phyloP scores from a whole-genome alignment of 1,140 invertebrate species.

The Drosophila serrata region DNA sequence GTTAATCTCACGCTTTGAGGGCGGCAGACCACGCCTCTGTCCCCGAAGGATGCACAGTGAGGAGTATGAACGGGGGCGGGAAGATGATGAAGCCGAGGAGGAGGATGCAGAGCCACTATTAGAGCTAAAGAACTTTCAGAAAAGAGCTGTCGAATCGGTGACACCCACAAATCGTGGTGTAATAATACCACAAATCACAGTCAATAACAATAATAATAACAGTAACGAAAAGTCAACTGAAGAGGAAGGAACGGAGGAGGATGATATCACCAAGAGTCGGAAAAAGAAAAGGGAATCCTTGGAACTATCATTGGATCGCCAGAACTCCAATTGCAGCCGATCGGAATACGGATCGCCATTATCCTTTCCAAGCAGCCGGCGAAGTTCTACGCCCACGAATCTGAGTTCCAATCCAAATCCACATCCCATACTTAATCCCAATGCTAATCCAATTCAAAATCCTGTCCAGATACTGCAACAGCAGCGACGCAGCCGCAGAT shows the following conservation, averaged over 20 bases:
- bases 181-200: slow-evolving; percentile 63
- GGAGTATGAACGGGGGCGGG: slow-evolving; percentile 41
- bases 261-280: background rate
- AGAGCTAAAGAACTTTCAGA: slow-evolving; percentile 1
- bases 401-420: slow-evolving; percentile 1
- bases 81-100: background rate
- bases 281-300: slow-evolving; percentile 11
- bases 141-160: slow-evolving; percentile 12
- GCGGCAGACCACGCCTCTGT: slow-evolving; percentile 59
- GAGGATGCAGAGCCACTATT: slow-evolving; percentile 4
- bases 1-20: slow-evolving; percentile 76
- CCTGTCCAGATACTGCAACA: slow-evolving; percentile 24
- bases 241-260: background rate
- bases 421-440: slow-evolving; percentile 1
- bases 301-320: slow-evolving; percentile 47
- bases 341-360: slow-evolving; percentile 69
- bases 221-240: slow-evolving; percentile 9
- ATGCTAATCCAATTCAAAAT: slow-evolving; percentile 17
- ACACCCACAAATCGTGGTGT: slow-evolving; percentile 53
- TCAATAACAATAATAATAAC: slow-evolving; percentile 34
- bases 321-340: slow-evolving; percentile 72
- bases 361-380: slow-evolving; percentile 54
- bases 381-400: slow-evolving; percentile 55
- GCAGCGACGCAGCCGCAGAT: slow-evolving; percentile 60
- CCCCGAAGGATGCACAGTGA: slow-evolving; percentile 61